A percentile compares a stretch with the other conserved stretches of the same genome.
Conservation (phyloP, 1,140 invertebrate species). For the Tetragonula clypearis region DNA sequence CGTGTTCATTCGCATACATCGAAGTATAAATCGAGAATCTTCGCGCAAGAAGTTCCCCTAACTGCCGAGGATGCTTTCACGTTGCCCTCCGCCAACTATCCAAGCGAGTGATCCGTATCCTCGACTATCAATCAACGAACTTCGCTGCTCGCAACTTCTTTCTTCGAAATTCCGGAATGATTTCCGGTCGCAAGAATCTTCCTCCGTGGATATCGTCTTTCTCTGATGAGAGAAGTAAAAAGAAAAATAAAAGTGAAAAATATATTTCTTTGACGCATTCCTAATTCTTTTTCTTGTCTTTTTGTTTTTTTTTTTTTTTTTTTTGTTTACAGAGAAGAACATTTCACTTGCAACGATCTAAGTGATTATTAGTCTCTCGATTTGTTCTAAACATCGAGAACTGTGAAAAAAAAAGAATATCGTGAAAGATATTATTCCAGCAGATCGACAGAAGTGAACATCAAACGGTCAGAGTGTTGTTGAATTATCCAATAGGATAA, state of each 20-base stretch:
- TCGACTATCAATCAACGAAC: slow-evolving; percentile 25
- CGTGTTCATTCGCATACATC: slow-evolving; percentile 69
- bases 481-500: background rate
- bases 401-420: too few species aligned
- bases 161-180: background rate
- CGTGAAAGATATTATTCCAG: too few species aligned
- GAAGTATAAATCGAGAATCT: slow-evolving; percentile 64
- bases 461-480: too few species aligned
- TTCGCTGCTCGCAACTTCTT: slow-evolving; percentile 2
- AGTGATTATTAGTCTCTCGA: background rate
- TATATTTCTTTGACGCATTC: background rate
- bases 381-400: too few species aligned
- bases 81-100: slow-evolving; percentile 8
- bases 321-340: background rate
- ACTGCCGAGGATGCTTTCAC: slow-evolving; percentile 44
- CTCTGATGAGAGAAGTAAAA: too few species aligned
- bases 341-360: background rate
- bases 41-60: slow-evolving; percentile 44
- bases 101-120: slow-evolving; percentile 43
- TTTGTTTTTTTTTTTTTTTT: too few species aligned
- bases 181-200: background rate
- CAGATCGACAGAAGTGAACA: too few species aligned
- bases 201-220: too few species aligned
- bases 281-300: background rate
- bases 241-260: background rate